These are phyloP conservation scores for Notolepis coatsorum DNA, from an alignment of 2,797 vertebrate genomes.

Conservation along the genomic window DNA sequence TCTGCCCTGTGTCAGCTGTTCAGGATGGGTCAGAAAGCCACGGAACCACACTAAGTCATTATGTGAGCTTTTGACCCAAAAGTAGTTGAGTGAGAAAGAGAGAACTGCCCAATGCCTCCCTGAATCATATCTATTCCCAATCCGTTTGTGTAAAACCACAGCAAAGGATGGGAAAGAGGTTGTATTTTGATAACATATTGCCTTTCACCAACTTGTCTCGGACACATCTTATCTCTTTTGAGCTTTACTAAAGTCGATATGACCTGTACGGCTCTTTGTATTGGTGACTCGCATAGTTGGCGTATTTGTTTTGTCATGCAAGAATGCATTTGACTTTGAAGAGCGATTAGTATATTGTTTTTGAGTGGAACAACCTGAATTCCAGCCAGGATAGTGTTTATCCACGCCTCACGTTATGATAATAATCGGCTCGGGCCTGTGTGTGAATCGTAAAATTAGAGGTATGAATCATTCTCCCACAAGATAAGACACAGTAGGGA, in stretches of 20 bases:
- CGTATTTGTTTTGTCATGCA: constrained; percentile 49
- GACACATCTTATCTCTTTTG: constrained; percentile 31
- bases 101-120: constrained; percentile 40
- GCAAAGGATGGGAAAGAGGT: constrained; percentile 37
- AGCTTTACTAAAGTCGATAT: constrained; percentile 54
- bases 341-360: constrained; percentile 52
- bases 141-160: constrained; percentile 47
- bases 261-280: constrained; percentile 46
- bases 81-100: constrained; percentile 38
- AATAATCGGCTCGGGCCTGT: constrained; percentile 57
- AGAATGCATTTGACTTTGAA: constrained; percentile 54
- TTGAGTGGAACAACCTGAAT: constrained; percentile 48
- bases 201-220: constrained; percentile 31
- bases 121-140: constrained; percentile 43
- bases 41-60: constrained; percentile 65
- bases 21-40: constrained; percentile 71
- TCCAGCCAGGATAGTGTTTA: constrained; percentile 51
- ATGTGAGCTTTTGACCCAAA: constrained; percentile 56
- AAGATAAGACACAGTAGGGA: constrained; percentile 64
- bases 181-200: constrained; percentile 11
- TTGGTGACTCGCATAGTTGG: constrained; percentile 28
- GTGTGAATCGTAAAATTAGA: constrained; percentile 62
- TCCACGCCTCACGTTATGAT: constrained; percentile 51
- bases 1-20: constrained; percentile 75
- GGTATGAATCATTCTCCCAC: constrained; percentile 62